Base-by-base conservation (phyloP, 1,140 invertebrate genomes). In the Diabrotica undecimpunctata region DNA sequence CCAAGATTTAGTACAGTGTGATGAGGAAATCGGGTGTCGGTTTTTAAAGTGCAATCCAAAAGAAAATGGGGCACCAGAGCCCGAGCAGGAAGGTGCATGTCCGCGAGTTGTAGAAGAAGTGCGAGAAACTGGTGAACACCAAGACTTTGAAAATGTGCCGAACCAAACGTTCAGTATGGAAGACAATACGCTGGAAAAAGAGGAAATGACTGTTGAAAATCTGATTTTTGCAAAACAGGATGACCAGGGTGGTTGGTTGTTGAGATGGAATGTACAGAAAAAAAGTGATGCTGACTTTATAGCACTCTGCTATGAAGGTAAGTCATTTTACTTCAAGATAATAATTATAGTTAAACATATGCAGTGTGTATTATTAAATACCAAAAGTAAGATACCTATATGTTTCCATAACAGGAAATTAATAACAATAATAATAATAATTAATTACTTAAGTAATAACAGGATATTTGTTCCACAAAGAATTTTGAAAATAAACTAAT, bases 261-360 rank as follows among this genome's bases (percentile, higher is more conserved):
- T 76, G 12, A 14, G 68, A 11, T 76, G 75, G 75, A 56, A 73
- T 58, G 62, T 74, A 8, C 60, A 59, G 8, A 58, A 66, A 41
- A 66, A 68, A 58, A 71, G 66, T n/a, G 69, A 72, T 53, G 71
- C 67, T 59, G 74, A 76, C 66, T 76, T 74, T 66, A 65, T 76
- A 55, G 75, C 71, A 11, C 65, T 76, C 37, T 72, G 68, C 62
- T 73, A 70, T 65, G 60, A 69, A 72, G 73, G 73, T 75, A 62
- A 73, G 67, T 66, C 39, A 35, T 64, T 37, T 12, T 55, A 0
- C 1, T 25, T 25, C 1, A 25, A 25, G 25, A 25, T 35, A 62
- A 52, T 52, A 52, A 52, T n/a, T 59, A 13, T 37, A 9, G 38
- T 59, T 59, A 12, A 59, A n/a, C n/a, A n/a, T 13, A 59, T 59